Evolutionary conservation across 2,113 vertebrate species (phyloP).

Genomic region (Garra rufa): DNA sequence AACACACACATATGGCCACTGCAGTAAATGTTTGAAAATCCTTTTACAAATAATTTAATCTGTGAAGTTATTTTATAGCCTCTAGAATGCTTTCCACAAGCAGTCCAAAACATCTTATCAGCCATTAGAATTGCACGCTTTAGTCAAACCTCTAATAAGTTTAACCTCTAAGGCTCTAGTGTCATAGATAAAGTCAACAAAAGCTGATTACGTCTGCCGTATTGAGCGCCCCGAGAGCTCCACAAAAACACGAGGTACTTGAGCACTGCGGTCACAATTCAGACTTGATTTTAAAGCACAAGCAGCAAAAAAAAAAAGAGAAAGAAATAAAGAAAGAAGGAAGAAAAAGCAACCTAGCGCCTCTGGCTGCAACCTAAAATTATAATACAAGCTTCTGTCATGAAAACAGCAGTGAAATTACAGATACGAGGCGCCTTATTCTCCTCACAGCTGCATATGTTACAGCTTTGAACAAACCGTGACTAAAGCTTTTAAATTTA

Average conservation of each 20-base stretch:
- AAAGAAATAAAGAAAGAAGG: neutral
- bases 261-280: conserved; percentile 23
- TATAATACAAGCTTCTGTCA: conserved; percentile 30
- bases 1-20: neutral
- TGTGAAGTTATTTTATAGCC: conserved; percentile 38
- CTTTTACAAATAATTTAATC: conserved; percentile 15
- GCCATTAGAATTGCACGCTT: conserved; percentile 39
- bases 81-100: conserved; percentile 11
- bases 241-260: conserved; percentile 52
- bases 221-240: conserved; percentile 46
- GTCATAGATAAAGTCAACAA: conserved; percentile 42
- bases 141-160: conserved; percentile 45
- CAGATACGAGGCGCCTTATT: neutral
- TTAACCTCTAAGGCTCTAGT: conserved; percentile 50
- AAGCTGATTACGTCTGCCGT: conserved; percentile 60
- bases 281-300: conserved; percentile 17
- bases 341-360: neutral
- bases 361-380: conserved; percentile 22
- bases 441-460: conserved; percentile 2
- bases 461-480: conserved; percentile 16
- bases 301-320: neutral
- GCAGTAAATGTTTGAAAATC: conserved; percentile 7
- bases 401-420: conserved; percentile 15
- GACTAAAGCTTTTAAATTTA: neutral
- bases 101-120: conserved; percentile 38